phyloP scores from a whole-genome alignment of 2,797 vertebrate species.

The Sebastes steindachneri region DNA sequence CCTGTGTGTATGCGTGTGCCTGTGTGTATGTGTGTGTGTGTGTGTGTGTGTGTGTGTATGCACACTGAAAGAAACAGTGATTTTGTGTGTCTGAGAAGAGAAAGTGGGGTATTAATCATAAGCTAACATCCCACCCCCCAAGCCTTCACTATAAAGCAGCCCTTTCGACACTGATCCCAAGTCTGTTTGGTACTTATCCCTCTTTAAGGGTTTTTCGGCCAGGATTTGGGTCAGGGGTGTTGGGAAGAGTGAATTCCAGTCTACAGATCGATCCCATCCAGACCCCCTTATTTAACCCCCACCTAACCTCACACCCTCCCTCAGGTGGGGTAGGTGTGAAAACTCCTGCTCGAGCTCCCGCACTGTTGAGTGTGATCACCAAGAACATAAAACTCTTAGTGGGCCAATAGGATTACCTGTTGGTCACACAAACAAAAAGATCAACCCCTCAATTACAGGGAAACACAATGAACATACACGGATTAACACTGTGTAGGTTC shows the following conservation, averaged over 20 bases:
- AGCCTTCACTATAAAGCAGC: slow-evolving; percentile 40
- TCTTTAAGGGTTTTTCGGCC: slow-evolving; percentile 53
- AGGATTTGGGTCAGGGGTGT: slow-evolving; percentile 69
- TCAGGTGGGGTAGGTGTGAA: slow-evolving; percentile 39
- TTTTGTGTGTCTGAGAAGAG: slow-evolving; percentile 40
- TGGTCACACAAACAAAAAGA: slow-evolving; percentile 73
- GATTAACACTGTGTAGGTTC: not conserved
- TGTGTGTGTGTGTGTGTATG: slow-evolving; percentile 1
- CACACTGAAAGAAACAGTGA: slow-evolving; percentile 7
- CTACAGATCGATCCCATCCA: slow-evolving; percentile 12
- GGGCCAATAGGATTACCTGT: slow-evolving; percentile 75
- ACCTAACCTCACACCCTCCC: slow-evolving; percentile 10
- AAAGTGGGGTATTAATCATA: slow-evolving; percentile 74
- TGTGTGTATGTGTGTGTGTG: not conserved
- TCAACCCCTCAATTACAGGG: slow-evolving; percentile 53
- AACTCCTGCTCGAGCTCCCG: not conserved
- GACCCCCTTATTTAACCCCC: not conserved
- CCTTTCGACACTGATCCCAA: slow-evolving; percentile 65
- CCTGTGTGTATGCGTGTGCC: not conserved
- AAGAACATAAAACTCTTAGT: slow-evolving; percentile 71
- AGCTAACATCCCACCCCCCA: slow-evolving; percentile 38
- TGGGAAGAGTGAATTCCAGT: slow-evolving; percentile 44
- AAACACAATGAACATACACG: slow-evolving; percentile 8
- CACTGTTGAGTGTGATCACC: slow-evolving; percentile 43
- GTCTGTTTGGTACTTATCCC: slow-evolving; percentile 66